Evolutionary conservation across 64 coral and sea anemone species (phyloP), one percentile per base, ranked within the genome.

Genomic region (Stichodactyla helianthus): DNA sequence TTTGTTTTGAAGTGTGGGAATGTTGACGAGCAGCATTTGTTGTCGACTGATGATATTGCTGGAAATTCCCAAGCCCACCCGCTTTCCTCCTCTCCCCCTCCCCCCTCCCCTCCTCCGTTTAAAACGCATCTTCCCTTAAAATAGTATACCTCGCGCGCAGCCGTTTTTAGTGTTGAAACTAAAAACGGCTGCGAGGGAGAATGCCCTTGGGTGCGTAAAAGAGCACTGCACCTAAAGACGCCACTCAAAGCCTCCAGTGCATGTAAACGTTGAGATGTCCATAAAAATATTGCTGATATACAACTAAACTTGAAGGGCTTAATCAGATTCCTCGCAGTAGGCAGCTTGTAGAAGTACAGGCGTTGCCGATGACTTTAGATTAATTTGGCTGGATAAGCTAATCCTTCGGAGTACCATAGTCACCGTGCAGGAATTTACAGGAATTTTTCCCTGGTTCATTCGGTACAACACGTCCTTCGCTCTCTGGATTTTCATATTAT

Each of bases 321-420:
- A 68, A 22, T 35, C 68, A 9, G 68, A 74, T 31, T 74, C 68
- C 12, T 74, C 68, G 23, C 68, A 35, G 17, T 31, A 74, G 26
- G 68, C 25, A 8, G 68, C 68, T 74, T 74, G n/a, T 28, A 74
- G 68, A 10, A 74, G 68, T 23, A 74, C 10, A 74, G 68, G 68
- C 68, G 10, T 44, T 44, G 35, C n/a, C 68, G 68, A 23, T 23
- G 22, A 6, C 68, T 74, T 74, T 11, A 74, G 17, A 35, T 23
- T 81, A 81, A 54, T 20, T 28, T 81, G 78, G 7, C 51, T 51
- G 5, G 78, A 74, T 54, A 81, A 53, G n/a, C 78, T 81, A 81
- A 81, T 28, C 78, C 78, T 81, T 23, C 78, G 52, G 52, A 81
- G 51, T 52, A 81, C 78, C 78, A 81, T 81, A 15, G 78, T 81